Conservation (phyloP, 2,113 vertebrate species). For the Thunnus thynnus region DNA sequence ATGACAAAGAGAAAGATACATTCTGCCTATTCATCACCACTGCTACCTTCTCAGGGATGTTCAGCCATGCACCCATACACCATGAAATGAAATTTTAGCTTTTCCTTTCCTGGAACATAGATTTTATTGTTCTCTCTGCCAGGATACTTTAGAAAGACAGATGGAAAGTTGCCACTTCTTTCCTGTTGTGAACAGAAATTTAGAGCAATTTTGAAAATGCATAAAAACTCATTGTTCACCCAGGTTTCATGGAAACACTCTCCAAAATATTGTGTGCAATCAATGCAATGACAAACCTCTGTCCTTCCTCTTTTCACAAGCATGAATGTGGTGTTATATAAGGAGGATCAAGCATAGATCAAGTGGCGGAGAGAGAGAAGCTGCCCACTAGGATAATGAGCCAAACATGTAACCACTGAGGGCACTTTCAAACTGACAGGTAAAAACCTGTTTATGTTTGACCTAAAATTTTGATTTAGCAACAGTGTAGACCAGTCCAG, state of each 20-base stretch:
- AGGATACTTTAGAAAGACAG: conserved; percentile 10
- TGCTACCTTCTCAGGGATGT: conserved; percentile 7
- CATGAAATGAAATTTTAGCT: conserved; percentile 25
- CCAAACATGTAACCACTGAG: background rate
- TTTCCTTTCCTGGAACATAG: conserved; percentile 1
- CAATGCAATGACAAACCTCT: background rate
- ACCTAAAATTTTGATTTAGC: too few relatives aligned
- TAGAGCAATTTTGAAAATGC: background rate
- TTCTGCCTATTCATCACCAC: background rate
- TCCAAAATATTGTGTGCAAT: background rate
- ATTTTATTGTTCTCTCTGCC: conserved; percentile 22
- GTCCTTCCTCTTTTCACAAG: background rate
- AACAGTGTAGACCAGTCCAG: too few relatives aligned
- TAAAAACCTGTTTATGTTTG: too few relatives aligned
- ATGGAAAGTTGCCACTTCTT: conserved; percentile 6
- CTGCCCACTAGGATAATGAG: too few relatives aligned
- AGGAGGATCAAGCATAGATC: conserved; percentile 1
- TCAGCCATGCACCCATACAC: background rate
- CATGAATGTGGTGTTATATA: conserved; percentile 1
- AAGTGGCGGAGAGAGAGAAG: background rate
- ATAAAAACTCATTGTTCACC: background rate
- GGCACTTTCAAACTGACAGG: background rate
- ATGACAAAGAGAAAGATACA: background rate
- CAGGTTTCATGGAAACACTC: background rate
- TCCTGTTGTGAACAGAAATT: background rate